Percentiles rank a stretch among this genome's conserved stretches.
phyloP scores from a whole-genome alignment of 2,113 vertebrate species.

The Castor canadensis region DNA sequence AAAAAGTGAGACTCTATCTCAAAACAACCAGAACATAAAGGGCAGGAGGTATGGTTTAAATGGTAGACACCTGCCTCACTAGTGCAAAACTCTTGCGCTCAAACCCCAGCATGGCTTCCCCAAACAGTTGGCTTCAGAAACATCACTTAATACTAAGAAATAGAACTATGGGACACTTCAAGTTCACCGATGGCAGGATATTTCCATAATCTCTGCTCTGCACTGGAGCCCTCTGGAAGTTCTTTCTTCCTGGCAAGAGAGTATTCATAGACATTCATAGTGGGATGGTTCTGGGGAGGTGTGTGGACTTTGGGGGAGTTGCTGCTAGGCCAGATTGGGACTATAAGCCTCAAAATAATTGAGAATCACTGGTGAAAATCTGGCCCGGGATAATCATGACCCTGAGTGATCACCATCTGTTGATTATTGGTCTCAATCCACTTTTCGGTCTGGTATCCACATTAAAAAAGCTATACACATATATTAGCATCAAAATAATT shows the following conservation, averaged over 20 bases:
- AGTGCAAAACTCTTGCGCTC: too few species aligned
- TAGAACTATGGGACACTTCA: background rate
- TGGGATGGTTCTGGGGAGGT: background rate
- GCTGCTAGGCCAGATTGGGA: slow-evolving; percentile 16
- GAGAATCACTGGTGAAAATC: slow-evolving; percentile 45
- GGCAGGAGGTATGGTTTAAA: too few species aligned
- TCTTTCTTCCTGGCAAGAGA: background rate
- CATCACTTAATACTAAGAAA: background rate
- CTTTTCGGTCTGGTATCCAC: slow-evolving; percentile 59
- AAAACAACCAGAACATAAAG: too few species aligned
- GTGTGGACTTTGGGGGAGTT: background rate
- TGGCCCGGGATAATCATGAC: slow-evolving; percentile 55
- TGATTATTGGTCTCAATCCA: slow-evolving; percentile 73
- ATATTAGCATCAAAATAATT: slow-evolving; percentile 76
- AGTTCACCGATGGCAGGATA: background rate
- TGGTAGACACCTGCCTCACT: too few species aligned
- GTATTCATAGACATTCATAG: background rate
- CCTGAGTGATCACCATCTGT: slow-evolving; percentile 76
- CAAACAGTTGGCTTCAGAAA: background rate
- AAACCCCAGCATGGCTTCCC: too few species aligned
- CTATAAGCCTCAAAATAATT: background rate
- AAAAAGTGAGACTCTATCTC: too few species aligned
- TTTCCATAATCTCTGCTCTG: background rate
- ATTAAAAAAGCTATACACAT: slow-evolving; percentile 68
- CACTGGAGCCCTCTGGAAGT: background rate